A percentile compares a stretch with the other conserved stretches of the same genome.
phyloP scores from a whole-genome alignment of 23 tunicate species.

The Pegea sp. region DNA sequence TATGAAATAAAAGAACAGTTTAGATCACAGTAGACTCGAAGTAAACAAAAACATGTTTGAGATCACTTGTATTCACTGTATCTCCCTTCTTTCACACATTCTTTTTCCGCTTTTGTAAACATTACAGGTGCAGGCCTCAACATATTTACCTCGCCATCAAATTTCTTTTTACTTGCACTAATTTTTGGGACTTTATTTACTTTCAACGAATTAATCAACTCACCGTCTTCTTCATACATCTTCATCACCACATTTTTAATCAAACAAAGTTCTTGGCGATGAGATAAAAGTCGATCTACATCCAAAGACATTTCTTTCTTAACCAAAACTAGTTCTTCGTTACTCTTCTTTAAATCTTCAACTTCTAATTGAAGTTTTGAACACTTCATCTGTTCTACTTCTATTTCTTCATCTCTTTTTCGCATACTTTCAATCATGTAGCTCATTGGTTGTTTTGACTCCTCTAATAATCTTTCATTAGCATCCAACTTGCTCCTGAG shows the following conservation, averaged over 20 bases:
- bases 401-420: conserved; percentile 43
- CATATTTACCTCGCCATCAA: no score
- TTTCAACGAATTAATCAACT: no score
- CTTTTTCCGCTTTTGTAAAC: no score
- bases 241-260: conserved; percentile 42
- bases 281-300: conserved; percentile 48
- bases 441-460: conserved; percentile 56
- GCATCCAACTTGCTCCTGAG: conserved; percentile 11
- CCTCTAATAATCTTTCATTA: conserved; percentile 27
- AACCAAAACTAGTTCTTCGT: conserved; percentile 16
- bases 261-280: conserved; percentile 54
- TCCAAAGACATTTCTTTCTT: conserved; percentile 24
- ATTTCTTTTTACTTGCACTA: no score
- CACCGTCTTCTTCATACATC: conserved; percentile 6
- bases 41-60: no score
- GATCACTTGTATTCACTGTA: no score
- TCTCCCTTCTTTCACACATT: no score
- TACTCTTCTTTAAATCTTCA: conserved; percentile 17
- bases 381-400: no score
- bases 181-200: no score
- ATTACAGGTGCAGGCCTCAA: no score
- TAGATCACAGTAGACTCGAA: no score
- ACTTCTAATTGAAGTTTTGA: conserved; percentile 21
- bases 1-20: no score
- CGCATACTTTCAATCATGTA: conserved; percentile 76